Evolutionary conservation across 2,888 invertebrate species (phyloP), one percentile per base, ranked within the genome.

Genomic region (Anticlea derivata): DNA sequence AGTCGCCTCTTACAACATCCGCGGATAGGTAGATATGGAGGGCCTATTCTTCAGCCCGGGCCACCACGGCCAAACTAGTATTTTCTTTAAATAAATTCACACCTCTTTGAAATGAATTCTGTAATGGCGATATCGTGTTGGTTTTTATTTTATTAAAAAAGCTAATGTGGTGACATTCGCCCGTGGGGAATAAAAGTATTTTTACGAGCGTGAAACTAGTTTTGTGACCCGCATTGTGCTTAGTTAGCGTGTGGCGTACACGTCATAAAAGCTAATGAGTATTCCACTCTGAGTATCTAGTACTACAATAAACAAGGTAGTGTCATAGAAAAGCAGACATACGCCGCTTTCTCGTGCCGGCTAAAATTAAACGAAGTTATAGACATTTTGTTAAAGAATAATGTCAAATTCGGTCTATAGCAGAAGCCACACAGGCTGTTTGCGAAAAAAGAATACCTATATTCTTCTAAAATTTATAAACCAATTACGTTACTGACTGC

Each of bases 151-250:
- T 49, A 41, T 54, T 31, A 55, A 53, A 55, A 51, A 50, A 48
- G 39, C 48, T 58, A 47, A 54, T 51, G 51, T 45, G 49, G 6
- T 38, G 49, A 50, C 51, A 53, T 47, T 56, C 46, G 46, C 51
- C 56, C 45, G 40, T 40, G 1, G 59, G 50, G 59, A 54, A 56
- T 56, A 62, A 64, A 66, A 61, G 58, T 49, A 34, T 33, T 58
- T 60, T 61, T 61, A 62, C 45, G 59, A 49, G 50, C 55, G 53
- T 60, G 47, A 58, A 62, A 60, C 58, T 60, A 50, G 53, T 51
- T 50, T 48, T 50, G 45, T 48, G 47, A 35, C 46, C 45, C 35
- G 35, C 33, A 49, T 48, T 33, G 40, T 41, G 34, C 44, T 41
- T 48, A 49, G 31, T 34, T 55, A 37, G 47, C 56, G 55, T 50